Base-by-base conservation (phyloP, 2,888 invertebrate genomes). In the Synergus itoensis region DNA sequence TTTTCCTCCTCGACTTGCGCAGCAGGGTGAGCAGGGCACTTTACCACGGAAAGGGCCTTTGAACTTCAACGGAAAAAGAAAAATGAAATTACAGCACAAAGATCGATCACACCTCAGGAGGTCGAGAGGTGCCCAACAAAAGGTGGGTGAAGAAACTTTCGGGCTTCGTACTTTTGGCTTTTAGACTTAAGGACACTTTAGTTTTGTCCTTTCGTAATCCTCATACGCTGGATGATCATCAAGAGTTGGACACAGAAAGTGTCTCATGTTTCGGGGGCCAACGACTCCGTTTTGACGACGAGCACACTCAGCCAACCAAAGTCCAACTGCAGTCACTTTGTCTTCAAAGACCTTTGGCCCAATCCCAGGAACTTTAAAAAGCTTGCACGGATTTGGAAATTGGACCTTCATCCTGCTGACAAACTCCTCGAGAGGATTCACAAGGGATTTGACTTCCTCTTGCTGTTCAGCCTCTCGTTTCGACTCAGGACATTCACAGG, bases 211-310 rank as follows among this genome's bases (percentile, higher is more conserved):
- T 9, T 64, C 18, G 78, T 76, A 79, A 77, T 83, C 40, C n/a
- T 79, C 81, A 40, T 53, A 60, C 9, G 57, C 43, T 53, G 73
- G 36, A 53, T 84, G 48, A 48, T 90, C 89, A 84, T 95, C 95
- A 83, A 96, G 88, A 0, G 95, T 94, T 0, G 96, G 96, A 80
- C 96, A 96, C 79, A 95, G 92, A 87, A 94, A 95, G 86, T 96
- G 96, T n/a, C 94, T 92, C 18, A 96, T 93, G 86, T 96, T 95
- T 81, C 96, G 93, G 0, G 96, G 96, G 94, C 95, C 95, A 63
- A 96, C 94, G 89, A 94, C 90, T 4, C 94, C 95, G 0, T 93
- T 93, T 82, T 96, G 96, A 4, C 93, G 92, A 78, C 92, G 93
- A 77, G 94, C 93, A 77, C 91, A 91, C 18, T 90, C 90, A 45